Percentiles rank a stretch among this genome's conserved stretches.
These are phyloP conservation scores for Cromileptes altivelis DNA, from an alignment of 2,113 vertebrate genomes.

Conservation along the genomic window DNA sequence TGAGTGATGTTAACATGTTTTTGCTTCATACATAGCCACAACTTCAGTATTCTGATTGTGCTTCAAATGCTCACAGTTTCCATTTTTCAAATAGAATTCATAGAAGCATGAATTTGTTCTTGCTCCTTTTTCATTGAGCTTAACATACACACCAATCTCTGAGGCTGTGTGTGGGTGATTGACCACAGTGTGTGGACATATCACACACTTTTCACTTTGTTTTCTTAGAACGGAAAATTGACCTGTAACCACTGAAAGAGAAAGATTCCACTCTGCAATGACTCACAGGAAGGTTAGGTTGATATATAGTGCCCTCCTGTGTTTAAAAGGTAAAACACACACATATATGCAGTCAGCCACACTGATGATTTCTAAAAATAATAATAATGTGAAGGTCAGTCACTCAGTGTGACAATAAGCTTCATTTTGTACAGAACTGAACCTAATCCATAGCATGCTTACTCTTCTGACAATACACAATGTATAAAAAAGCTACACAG, in stretches of 20 bases:
- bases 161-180: not conserved
- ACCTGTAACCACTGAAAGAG: not conserved
- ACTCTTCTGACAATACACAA: not conserved
- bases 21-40: not conserved
- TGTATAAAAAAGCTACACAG: not conserved
- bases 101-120: not conserved
- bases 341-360: not conserved
- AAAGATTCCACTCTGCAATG: not conserved
- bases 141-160: too few relatives aligned
- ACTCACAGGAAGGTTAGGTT: conserved; percentile 15
- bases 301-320: conserved; percentile 66
- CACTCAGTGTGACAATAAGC: too few relatives aligned
- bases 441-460: too few relatives aligned
- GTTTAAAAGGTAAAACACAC: conserved; percentile 41
- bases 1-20: not conserved
- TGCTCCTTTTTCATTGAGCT: not conserved
- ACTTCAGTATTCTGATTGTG: too few relatives aligned
- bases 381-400: too few relatives aligned
- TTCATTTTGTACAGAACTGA: too few relatives aligned
- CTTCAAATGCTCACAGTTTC: not conserved
- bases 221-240: not conserved
- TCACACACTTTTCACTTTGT: not conserved
- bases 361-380: too few relatives aligned
- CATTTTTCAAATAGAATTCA: not conserved
- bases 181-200: not conserved